Percentiles rank a stretch among this genome's conserved stretches.
Evolutionary conservation across 1,140 invertebrate genomes (phyloP).

Genomic region (Trigoniulus corallinus): DNA sequence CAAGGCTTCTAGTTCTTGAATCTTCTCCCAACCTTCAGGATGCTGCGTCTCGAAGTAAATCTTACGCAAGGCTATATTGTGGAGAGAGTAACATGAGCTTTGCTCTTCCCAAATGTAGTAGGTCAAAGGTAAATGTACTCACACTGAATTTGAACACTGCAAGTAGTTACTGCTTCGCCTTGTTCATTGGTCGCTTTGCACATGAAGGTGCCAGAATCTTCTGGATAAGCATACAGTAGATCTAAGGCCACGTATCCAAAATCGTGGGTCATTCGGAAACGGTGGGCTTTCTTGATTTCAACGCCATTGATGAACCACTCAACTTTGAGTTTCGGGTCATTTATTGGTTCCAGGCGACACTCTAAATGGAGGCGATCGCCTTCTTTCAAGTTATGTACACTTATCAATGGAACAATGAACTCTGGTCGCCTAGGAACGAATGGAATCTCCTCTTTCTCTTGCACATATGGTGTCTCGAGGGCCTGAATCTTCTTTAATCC

Average conservation of each 20-base stretch:
- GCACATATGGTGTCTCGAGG: constrained; percentile 61
- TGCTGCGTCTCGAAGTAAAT: constrained; percentile 82
- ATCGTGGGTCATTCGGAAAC: constrained; percentile 69
- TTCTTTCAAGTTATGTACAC: constrained; percentile 70
- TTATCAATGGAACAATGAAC: constrained; percentile 18
- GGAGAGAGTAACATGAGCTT: constrained; percentile 7
- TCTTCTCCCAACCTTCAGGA: constrained; percentile 81
- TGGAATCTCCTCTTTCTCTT: constrained; percentile 44
- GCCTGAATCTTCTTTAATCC: constrained; percentile 73
- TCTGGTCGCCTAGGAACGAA: constrained; percentile 36
- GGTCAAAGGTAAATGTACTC: constrained; percentile 11
- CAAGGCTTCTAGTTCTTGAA: constrained; percentile 70
- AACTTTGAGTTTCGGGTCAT: constrained; percentile 83
- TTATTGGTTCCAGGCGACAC: constrained; percentile 85
- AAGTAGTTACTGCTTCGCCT: constrained; percentile 83
- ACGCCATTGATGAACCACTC: constrained; percentile 86
- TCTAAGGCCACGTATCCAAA: constrained; percentile 92
- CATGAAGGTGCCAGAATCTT: constrained; percentile 88
- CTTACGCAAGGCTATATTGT: constrained; percentile 46
- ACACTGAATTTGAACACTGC: constrained; percentile 52
- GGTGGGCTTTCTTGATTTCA: constrained; percentile 48
- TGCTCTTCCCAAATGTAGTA: constrained; percentile 6
- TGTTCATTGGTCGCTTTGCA: constrained; percentile 80
- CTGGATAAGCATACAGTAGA: constrained; percentile 78
- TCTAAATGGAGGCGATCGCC: constrained; percentile 86